Base-by-base conservation (phyloP, 2,888 invertebrate genomes). In the Doris montereyensis region DNA sequence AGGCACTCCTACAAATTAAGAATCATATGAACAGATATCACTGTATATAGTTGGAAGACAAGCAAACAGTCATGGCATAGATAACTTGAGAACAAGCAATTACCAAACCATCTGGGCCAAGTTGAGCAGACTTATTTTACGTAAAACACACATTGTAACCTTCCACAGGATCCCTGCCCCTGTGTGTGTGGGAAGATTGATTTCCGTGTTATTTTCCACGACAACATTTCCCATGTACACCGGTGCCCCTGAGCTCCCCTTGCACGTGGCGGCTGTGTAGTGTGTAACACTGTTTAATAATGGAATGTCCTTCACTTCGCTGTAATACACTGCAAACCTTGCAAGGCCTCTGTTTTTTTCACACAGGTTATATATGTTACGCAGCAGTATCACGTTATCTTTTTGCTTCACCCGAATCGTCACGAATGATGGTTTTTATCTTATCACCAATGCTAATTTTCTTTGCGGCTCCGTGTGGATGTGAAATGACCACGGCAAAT, bases 241-340 rank as follows among this genome's bases (percentile, higher is more conserved):
- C n/a, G 79, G 79, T 10, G 79, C 79, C 2, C 79, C 79, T 24
- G 76, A 76, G 26, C 79, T 79, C 24, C 79, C 79, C 52, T 30
- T 60, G 41, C 79, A 79, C 13, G 79, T 79, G 17, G 79, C 71
- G 4, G 79, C 35, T n/a, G 32, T 24, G 57, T 79, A 79, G 75
- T 62, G 52, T 0, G 76, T 79, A 0, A 71, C 35, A 3, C n/a
- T 62, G 30, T 52, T 32, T 10, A 76, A 65, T 8, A 76, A 4
- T 3, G 26, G 13, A 8, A 76, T 21, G 8, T 71, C 72, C 17
- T 24, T 0, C 0, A 72, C 0, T 21, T 17, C 21, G 60, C 35
- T 4, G 58, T 24, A 52, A 52, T 78, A 78, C 0, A 41, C 52
- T 0, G 13, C 78, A 73, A 78, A 78, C 21, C 78, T 35, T 1